Evolutionary conservation across 64 coral and sea anemone genomes (phyloP).

Genomic region (Astreopora myriophthalma): DNA sequence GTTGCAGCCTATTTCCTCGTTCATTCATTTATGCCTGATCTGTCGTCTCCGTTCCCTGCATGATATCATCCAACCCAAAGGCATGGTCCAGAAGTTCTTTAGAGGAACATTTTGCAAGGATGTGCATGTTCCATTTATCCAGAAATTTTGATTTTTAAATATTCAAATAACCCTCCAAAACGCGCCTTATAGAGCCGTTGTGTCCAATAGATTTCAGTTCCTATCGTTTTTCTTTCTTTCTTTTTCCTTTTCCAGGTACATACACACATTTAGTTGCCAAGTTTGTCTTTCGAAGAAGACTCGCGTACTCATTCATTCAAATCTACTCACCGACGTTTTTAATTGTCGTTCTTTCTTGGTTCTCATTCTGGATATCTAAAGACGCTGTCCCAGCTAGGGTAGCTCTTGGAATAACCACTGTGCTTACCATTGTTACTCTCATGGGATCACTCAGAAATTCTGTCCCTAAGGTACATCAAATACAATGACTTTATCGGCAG

Average conservation of each 20-base stretch:
- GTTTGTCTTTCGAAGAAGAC: constrained; percentile 83
- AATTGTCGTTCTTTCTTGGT: constrained; percentile 89
- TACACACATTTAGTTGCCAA: constrained; percentile 86
- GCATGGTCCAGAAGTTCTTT: too few relatives aligned
- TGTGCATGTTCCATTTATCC: too few relatives aligned
- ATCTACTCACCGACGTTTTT: constrained; percentile 91
- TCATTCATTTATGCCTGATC: too few relatives aligned
- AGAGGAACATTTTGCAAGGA: too few relatives aligned
- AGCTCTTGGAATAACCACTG: constrained; percentile 90
- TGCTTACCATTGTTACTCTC: constrained; percentile 89
- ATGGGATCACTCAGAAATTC: constrained; percentile 89
- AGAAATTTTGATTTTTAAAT: too few relatives aligned
- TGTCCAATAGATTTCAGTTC: not conserved
- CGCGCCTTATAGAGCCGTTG: too few relatives aligned
- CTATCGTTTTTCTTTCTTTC: not conserved
- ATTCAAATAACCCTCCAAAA: too few relatives aligned
- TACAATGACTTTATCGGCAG: too few relatives aligned
- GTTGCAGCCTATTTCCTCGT: too few relatives aligned
- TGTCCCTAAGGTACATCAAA: constrained; percentile 94
- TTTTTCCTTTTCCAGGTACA: constrained; percentile 52
- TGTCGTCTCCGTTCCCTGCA: too few relatives aligned
- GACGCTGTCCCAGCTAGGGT: constrained; percentile 89
- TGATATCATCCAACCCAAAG: too few relatives aligned
- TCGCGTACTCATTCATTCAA: constrained; percentile 92
- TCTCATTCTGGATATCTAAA: constrained; percentile 93